Evolutionary conservation across 2,888 invertebrate genomes (phyloP).

Genomic region (Monochamus alternatus): DNA sequence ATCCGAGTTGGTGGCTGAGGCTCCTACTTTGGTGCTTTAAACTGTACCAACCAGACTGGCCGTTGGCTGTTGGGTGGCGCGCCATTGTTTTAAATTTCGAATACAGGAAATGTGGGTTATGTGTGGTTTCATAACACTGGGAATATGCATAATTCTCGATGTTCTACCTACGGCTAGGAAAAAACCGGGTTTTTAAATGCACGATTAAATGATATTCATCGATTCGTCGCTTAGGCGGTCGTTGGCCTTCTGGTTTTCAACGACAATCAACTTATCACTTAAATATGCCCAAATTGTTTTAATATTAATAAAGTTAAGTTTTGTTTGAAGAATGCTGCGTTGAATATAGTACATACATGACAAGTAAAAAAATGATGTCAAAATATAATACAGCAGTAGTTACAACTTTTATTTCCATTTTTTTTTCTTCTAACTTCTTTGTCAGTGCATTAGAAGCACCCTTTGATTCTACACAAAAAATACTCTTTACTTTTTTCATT

Average conservation of each 20-base stretch:
- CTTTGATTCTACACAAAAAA: too few relatives aligned
- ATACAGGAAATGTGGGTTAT: constrained; percentile 16
- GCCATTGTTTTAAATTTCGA: constrained; percentile 6
- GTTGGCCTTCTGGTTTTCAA: neutral
- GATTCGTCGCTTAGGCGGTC: neutral
- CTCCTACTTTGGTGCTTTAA: constrained; percentile 23
- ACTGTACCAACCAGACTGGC: neutral
- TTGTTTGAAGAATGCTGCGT: neutral
- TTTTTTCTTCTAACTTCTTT: too few relatives aligned
- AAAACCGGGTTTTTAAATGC: neutral
- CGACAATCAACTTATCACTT: neutral
- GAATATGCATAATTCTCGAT: neutral
- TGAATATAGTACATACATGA: neutral
- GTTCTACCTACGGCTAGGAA: neutral
- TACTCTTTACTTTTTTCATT: too few relatives aligned
- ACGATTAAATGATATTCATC: neutral
- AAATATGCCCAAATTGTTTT: neutral
- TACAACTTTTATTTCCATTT: too few relatives aligned
- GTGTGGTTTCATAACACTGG: neutral
- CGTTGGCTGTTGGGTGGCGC: constrained; percentile 5
- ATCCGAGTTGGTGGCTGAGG: constrained; percentile 29
- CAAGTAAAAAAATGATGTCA: too few relatives aligned
- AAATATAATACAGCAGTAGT: too few relatives aligned
- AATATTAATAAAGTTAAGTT: neutral
- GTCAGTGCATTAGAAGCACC: too few relatives aligned